Evolutionary conservation across 2,888 invertebrate species (phyloP), one percentile per base, ranked within the genome.

Genomic region (Eristalis pertinax): DNA sequence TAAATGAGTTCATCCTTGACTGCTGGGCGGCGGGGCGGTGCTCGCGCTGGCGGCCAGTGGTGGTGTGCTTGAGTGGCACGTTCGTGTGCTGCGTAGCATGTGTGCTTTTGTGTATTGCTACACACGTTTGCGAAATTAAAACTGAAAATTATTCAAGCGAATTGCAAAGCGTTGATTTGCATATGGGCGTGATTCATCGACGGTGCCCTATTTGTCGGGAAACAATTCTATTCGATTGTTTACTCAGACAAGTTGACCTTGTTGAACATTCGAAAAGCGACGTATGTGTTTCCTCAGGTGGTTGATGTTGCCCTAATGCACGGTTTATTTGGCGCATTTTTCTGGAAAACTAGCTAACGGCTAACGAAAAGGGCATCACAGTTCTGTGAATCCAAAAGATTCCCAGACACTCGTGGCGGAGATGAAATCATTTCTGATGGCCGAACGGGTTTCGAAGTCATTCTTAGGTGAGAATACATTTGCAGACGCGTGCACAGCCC

Each of bases 1-100:
- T n/a, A 50, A 50, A 50, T 50, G 50, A 50, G 50, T 50, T 50
- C 50, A 50, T 50, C 50, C 50, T 50, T 50, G 50, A 50, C 50
- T 5, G 50, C 50, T 5, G 50, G 19, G 50, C 50, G 50, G 19
- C 4, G n/a, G n/a, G 15, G 15, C 15, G 2, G n/a, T n/a, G n/a
- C n/a, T n/a, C n/a, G n/a, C n/a, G n/a, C n/a, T n/a, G 26, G 26
- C 26, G 26, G 4, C 26, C 19, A 15, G 43, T 19, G 43, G 43
- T 19, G n/a, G 7, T 43, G n/a, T 7, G 43, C 15, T 19, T 50
- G 50, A 50, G 50, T 19, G 50, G 50, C 50, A 50, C 50, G 50
- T 50, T 50, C 50, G 50, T 19, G 50, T 5, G 50, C 19, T 19
- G 19, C 50, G 50, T 43, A 41, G 10, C 41, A 41, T 41, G 41